Conservation (phyloP, 2,113 vertebrate species). For the Pyxicephalus adspersus region DNA sequence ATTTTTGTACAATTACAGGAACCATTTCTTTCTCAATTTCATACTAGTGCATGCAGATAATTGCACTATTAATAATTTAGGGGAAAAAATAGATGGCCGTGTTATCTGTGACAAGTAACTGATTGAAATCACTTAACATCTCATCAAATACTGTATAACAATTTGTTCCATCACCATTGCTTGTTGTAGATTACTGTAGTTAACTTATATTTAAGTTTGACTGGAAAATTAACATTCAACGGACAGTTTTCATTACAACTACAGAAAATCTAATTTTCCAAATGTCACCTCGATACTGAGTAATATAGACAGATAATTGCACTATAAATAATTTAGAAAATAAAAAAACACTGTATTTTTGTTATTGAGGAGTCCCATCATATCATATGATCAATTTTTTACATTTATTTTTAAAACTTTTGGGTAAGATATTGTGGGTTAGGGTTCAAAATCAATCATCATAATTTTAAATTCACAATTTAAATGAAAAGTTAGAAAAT, state of each 20-base stretch:
- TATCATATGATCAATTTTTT: no score
- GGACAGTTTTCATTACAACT: slow-evolving; percentile 46
- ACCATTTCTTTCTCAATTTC: slow-evolving; percentile 48
- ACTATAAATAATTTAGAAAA: slow-evolving; percentile 40
- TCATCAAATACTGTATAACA: slow-evolving; percentile 47
- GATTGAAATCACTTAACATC: slow-evolving; percentile 48
- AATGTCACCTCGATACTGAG: slow-evolving; percentile 32
- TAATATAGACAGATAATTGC: slow-evolving; percentile 45
- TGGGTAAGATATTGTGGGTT: no score
- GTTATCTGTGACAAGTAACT: slow-evolving; percentile 47
- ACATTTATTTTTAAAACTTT: no score
- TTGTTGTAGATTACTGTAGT: slow-evolving; percentile 46
- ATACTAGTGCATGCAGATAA: slow-evolving; percentile 46
- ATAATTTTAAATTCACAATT: no score
- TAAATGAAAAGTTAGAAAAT: no score
- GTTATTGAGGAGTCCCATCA: background rate
- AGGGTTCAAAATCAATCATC: no score
- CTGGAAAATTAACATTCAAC: slow-evolving; percentile 46
- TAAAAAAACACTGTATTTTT: slow-evolving; percentile 25
- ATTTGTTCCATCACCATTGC: slow-evolving; percentile 43
- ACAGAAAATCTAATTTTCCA: slow-evolving; percentile 47
- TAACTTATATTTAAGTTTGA: slow-evolving; percentile 39
- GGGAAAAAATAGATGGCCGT: slow-evolving; percentile 30
- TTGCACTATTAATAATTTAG: slow-evolving; percentile 46
- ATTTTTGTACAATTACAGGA: slow-evolving; percentile 41